Conservation (phyloP, 2,113 vertebrate genomes). For the Microcebus jonahi region DNA sequence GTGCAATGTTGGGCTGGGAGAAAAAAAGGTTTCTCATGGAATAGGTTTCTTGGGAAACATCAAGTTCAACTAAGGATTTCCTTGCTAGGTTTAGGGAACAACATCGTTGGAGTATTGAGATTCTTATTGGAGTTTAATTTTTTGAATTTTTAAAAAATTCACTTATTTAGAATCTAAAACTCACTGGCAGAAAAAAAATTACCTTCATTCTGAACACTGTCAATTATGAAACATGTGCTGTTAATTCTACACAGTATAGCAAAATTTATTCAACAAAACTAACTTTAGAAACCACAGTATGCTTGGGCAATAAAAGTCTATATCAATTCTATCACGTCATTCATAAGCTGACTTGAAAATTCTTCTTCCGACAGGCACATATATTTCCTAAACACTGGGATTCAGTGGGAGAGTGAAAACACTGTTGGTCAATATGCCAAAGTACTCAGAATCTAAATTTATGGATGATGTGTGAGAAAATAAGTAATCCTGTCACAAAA, state of each 20-base stretch:
- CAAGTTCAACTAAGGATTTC: slow-evolving; percentile 60
- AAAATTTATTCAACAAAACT: slow-evolving; percentile 17
- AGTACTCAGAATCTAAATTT: not conserved
- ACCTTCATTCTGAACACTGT: not conserved
- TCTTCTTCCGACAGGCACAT: not conserved
- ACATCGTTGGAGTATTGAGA: not conserved
- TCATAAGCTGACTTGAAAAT: not conserved
- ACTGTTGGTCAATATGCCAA: not conserved
- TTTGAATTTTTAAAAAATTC: not conserved
- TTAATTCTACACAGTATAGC: not conserved
- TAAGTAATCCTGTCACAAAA: not conserved
- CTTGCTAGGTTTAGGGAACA: slow-evolving; percentile 13
- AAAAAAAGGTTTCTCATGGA: not conserved
- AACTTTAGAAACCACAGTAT: not conserved
- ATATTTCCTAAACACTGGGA: not conserved
- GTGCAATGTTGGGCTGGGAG: not conserved
- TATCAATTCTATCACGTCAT: not conserved
- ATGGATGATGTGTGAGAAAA: not conserved
- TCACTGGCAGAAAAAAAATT: not conserved
- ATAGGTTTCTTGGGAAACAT: slow-evolving; percentile 26
- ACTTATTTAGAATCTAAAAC: slow-evolving; percentile 42
- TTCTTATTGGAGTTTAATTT: not conserved
- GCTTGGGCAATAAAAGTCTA: not conserved
- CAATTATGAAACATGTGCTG: not conserved
- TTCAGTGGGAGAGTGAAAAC: not conserved